Evolutionary conservation across 2,888 invertebrate species (phyloP).

Genomic region (Hyposoter didymator): DNA sequence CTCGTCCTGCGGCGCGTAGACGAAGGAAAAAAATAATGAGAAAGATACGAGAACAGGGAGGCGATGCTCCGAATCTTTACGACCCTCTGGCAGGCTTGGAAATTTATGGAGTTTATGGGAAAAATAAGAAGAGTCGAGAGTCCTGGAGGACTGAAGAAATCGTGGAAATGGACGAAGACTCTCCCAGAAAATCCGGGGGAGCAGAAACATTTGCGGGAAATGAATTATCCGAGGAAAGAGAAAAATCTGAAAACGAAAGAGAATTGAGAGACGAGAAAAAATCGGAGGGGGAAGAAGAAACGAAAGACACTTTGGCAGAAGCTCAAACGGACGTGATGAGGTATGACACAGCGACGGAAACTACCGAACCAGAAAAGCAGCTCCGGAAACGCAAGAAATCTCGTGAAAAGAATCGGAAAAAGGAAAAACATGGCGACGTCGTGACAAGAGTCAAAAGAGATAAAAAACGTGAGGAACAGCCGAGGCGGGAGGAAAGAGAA

Average conservation of each 20-base stretch:
- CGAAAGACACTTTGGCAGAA: background rate
- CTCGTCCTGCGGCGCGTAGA: slow-evolving; percentile 26
- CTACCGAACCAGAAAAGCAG: slow-evolving; percentile 25
- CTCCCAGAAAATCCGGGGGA: background rate
- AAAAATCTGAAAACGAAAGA: background rate
- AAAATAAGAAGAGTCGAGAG: slow-evolving; percentile 27
- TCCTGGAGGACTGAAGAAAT: slow-evolving; percentile 25
- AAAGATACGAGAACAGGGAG: slow-evolving; percentile 32
- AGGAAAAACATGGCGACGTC: slow-evolving; percentile 32
- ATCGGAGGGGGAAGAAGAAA: slow-evolving; percentile 1
- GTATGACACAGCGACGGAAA: no score
- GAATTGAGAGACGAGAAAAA: slow-evolving; percentile 13
- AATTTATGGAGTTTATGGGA: slow-evolving; percentile 59
- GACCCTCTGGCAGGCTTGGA: slow-evolving; percentile 71
- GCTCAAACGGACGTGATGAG: background rate
- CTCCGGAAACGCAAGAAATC: slow-evolving; percentile 1
- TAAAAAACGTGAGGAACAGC: background rate
- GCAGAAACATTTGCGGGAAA: background rate
- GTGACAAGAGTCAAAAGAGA: slow-evolving; percentile 31
- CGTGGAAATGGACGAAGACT: slow-evolving; percentile 3
- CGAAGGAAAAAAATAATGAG: slow-evolving; percentile 23
- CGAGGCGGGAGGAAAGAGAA: background rate
- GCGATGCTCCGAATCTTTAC: slow-evolving; percentile 39
- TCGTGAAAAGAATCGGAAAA: background rate
- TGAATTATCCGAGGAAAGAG: background rate